Base-by-base conservation (phyloP, 2,113 vertebrate species). In the Pandion haliaetus region DNA sequence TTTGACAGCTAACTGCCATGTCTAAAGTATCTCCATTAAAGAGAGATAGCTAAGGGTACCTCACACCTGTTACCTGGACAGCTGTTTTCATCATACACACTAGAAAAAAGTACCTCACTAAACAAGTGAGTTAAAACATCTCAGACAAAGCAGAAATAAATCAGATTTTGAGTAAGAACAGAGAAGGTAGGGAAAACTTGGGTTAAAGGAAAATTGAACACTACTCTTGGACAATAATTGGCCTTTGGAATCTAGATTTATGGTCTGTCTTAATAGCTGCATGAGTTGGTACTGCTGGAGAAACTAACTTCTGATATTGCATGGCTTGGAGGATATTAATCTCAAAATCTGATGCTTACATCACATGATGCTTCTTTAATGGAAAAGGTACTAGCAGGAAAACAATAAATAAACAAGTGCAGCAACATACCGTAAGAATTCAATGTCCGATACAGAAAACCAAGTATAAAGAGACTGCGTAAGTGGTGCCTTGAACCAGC, bases 131-230 rank as follows among this genome's bases (percentile, higher is more conserved):
- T 65, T 82, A 44, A 70, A 94, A 74, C 14, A 82, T 17, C 55
- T 49, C 45, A 62, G 36, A 81, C 25, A 71, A 67, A 59, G 61
- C 12, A 66, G 57, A 84, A 88, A 74, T 38, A 59, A 61, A 45
- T n/a, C 12, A 55, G 32, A 16, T n/a, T 84, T 71, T 71, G 24
- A 3, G 1, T 50, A 81, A 34, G 20, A 80, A 71, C 0, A 0
- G 38, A 29, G 28, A 66, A 76, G 6, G 11, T 2, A 66, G 12
- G 38, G 28, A 61, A 91, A 80, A 66, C 8, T 67, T 52, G 42
- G 42, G 21, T 59, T 34, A 86, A 49, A 82, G 20, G 16, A 59
- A 82, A 92, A 50, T 10, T 62, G 52, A 87, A 57, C 32, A 61
- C 38, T 47, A 26, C 8, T 34, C 47, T 47, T 70, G 38, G 42